Percentiles rank a stretch among this genome's conserved stretches.
Evolutionary conservation across 2,888 invertebrate genomes (phyloP).

Genomic region (Dione vanillae): DNA sequence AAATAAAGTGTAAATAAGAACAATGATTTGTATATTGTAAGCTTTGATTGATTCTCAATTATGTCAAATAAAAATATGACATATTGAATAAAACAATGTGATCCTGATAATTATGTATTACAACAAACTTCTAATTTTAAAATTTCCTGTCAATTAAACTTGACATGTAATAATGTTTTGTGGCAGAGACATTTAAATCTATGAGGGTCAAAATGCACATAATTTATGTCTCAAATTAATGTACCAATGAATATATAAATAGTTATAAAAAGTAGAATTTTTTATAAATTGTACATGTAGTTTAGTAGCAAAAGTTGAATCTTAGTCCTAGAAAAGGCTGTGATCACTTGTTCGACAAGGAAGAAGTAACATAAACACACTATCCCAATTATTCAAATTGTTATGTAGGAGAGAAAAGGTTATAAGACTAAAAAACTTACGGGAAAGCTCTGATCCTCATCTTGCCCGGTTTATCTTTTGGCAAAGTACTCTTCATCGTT

Average conservation of each 20-base stretch:
- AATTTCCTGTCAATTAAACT: conserved; percentile 50
- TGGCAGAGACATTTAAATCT: conserved; percentile 12
- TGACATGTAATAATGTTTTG: conserved; percentile 28
- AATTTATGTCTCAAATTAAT: conserved; percentile 4
- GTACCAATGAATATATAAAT: conserved; percentile 8
- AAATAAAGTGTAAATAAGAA: conserved; percentile 66
- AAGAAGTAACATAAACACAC: background rate
- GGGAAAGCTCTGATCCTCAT: conserved; percentile 99
- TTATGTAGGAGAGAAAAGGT: conserved; percentile 11
- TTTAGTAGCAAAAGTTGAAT: background rate
- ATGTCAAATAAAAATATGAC: conserved; percentile 75
- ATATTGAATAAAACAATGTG: conserved; percentile 70
- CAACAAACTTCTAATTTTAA: conserved; percentile 66
- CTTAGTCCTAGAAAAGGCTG: background rate
- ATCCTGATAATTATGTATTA: conserved; percentile 56
- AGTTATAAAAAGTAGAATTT: no score
- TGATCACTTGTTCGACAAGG: background rate
- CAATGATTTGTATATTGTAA: conserved; percentile 61
- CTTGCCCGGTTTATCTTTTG: conserved; percentile 95
- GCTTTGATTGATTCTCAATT: conserved; percentile 67
- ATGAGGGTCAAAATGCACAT: conserved; percentile 17
- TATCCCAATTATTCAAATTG: background rate
- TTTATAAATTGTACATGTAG: background rate
- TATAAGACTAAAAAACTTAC: conserved; percentile 86
- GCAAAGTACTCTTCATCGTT: conserved; percentile 90